phyloP scores from a whole-genome alignment of 2,113 vertebrate genomes.

The Pelodiscus sinensis region DNA sequence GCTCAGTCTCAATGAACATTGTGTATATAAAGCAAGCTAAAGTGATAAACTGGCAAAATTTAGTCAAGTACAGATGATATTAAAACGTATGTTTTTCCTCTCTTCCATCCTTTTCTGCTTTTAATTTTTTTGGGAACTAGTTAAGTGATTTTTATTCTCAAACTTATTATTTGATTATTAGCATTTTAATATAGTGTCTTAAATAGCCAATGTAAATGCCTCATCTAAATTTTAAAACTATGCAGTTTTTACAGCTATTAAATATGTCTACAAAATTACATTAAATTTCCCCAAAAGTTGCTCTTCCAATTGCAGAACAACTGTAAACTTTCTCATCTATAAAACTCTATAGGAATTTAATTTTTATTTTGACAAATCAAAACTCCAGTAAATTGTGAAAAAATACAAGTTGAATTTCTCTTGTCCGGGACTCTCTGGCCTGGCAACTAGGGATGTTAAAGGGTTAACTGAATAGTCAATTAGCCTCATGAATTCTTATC shows the following conservation, averaged over 20 bases:
- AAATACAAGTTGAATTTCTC: too few relatives aligned
- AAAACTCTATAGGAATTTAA: not conserved
- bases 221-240: not conserved
- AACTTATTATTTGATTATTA: not conserved
- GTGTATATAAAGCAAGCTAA: not conserved
- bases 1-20: not conserved
- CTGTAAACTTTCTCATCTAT: not conserved
- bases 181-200: not conserved
- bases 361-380: slow-evolving; percentile 36
- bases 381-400: slow-evolving; percentile 8
- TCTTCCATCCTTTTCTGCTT: not conserved
- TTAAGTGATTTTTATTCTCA: not conserved
- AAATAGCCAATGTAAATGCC: not conserved
- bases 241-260: not conserved
- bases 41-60: not conserved
- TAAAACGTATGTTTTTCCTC: not conserved
- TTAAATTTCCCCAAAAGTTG: not conserved
- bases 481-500: too few relatives aligned
- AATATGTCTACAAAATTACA: not conserved
- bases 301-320: not conserved
- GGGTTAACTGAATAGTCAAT: too few relatives aligned
- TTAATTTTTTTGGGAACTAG: not conserved
- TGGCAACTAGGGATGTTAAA: too few relatives aligned
- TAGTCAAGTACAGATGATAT: not conserved
- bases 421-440: too few relatives aligned